Evolutionary conservation across 2,113 vertebrate genomes (phyloP).

Genomic region (Xiphophorus maculatus): DNA sequence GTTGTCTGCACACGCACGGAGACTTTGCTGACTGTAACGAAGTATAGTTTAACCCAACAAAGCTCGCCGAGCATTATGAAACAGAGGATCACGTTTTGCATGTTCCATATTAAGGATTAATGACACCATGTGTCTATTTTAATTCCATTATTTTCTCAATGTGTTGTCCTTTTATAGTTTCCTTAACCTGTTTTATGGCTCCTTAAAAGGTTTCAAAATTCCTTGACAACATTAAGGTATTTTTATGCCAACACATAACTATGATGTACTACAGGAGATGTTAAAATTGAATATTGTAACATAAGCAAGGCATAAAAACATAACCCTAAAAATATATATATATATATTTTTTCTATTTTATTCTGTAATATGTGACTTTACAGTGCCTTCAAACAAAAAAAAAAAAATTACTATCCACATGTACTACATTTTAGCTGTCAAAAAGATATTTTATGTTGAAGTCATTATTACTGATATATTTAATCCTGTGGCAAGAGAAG

Average conservation of each 20-base stretch:
- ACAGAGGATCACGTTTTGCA: background rate
- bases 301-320: conserved; percentile 52
- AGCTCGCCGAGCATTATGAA: background rate
- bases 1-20: conserved; percentile 39
- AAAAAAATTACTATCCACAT: conserved; percentile 54
- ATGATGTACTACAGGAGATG: conserved; percentile 32
- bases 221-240: background rate
- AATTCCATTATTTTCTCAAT: background rate
- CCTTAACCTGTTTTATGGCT: background rate
- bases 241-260: conserved; percentile 19
- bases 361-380: conserved; percentile 73
- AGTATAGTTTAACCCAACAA: background rate
- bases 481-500: conserved; percentile 93
- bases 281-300: conserved; percentile 31
- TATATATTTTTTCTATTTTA: conserved; percentile 55
- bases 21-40: background rate
- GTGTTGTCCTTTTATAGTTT: background rate
- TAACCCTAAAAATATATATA: conserved; percentile 57
- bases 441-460: conserved; percentile 91
- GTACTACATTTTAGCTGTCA: conserved; percentile 81
- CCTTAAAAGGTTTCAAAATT: background rate
- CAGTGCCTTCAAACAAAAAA: conserved; percentile 53
- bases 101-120: background rate
- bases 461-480: conserved; percentile 97
- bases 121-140: background rate